phyloP scores from a whole-genome alignment of 2,888 invertebrate genomes.

The Dichetophora obliterata region DNA sequence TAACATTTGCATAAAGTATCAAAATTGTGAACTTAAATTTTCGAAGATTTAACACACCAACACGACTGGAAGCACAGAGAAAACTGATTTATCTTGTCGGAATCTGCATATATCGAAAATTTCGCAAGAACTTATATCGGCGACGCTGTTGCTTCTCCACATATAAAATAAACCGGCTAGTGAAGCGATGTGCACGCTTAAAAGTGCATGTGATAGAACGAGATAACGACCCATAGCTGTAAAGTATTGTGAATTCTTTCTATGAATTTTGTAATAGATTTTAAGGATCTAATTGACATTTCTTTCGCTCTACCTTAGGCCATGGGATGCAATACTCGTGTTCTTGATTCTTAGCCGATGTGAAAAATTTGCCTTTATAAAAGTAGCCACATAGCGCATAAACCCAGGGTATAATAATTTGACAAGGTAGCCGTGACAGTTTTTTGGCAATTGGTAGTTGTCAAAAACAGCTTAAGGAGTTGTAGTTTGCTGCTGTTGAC shows the following conservation, averaged over 20 bases:
- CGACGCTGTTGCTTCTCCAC: slow-evolving; percentile 29
- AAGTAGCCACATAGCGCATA: no score
- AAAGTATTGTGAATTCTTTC: not conserved
- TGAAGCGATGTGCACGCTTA: not conserved
- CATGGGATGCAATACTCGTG: not conserved
- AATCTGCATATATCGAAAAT: not conserved
- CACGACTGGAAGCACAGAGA: not conserved
- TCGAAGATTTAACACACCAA: not conserved
- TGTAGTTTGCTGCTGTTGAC: no score
- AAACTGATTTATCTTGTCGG: slow-evolving; percentile 27
- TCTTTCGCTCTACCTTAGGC: not conserved
- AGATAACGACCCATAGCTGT: not conserved
- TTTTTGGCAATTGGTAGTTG: no score
- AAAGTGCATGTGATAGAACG: not conserved
- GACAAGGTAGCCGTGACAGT: no score
- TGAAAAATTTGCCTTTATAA: no score
- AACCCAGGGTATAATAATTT: no score
- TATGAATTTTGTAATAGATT: not conserved
- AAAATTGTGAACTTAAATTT: not conserved
- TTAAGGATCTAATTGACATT: not conserved
- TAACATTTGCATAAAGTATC: no score
- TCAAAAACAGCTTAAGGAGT: no score
- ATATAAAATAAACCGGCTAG: slow-evolving; percentile 21
- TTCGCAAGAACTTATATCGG: not conserved
- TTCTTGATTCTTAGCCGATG: not conserved